phyloP scores from a whole-genome alignment of 2,113 vertebrate genomes.

The Passer domesticus region DNA sequence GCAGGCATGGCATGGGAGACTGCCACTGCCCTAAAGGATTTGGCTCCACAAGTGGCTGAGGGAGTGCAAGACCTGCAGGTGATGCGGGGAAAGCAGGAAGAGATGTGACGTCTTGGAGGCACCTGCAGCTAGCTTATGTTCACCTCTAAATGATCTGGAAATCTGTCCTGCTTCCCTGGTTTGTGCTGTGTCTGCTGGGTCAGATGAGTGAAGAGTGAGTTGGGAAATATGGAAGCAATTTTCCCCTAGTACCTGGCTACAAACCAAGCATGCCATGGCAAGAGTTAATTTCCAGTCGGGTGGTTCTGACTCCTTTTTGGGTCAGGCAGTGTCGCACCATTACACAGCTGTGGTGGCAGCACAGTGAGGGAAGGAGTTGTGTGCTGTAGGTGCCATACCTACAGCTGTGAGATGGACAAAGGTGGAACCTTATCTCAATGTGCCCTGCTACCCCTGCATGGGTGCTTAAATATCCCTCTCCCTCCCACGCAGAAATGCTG shows the following conservation, averaged over 20 bases:
- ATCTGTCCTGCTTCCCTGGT: background rate
- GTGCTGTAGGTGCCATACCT: background rate
- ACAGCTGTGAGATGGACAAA: background rate
- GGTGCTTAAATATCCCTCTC: background rate
- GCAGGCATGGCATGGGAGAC: fast-evolving
- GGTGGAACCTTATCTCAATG: background rate
- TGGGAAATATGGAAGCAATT: background rate
- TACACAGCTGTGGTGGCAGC: background rate
- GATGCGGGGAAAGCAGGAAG: background rate
- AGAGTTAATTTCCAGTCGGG: background rate
- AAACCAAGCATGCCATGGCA: background rate
- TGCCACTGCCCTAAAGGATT: background rate
- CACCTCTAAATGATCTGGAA: background rate
- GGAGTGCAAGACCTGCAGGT: background rate
- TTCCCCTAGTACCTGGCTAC: background rate
- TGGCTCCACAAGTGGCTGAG: background rate
- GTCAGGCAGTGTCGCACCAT: background rate
- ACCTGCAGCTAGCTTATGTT: background rate
- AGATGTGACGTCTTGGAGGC: background rate
- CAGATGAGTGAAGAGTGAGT: background rate
- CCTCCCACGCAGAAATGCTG: background rate
- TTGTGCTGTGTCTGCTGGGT: background rate
- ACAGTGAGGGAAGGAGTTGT: fast-evolving
- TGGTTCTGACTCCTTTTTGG: background rate
- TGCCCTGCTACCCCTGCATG: background rate